Evolutionary conservation across 64 coral and sea anemone species (phyloP).

Genomic region (Catalaphyllia jardinei): DNA sequence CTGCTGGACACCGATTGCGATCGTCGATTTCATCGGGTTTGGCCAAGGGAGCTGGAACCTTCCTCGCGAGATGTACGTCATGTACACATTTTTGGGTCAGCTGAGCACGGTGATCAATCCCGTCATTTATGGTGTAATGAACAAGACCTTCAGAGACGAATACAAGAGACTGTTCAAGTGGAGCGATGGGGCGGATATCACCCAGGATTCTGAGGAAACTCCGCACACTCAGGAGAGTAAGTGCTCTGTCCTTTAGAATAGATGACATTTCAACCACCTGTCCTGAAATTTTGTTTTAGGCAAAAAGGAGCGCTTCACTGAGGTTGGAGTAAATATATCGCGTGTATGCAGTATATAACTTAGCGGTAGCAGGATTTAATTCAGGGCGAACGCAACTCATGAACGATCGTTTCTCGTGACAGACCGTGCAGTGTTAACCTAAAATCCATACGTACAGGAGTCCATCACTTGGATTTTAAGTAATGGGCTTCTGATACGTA

Average conservation of each 20-base stretch:
- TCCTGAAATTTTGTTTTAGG: background rate
- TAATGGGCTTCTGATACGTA: too few relatives aligned
- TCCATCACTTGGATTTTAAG: too few relatives aligned
- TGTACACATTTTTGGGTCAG: conserved; percentile 73
- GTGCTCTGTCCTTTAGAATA: conserved; percentile 26
- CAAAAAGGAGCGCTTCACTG: too few relatives aligned
- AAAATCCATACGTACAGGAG: too few relatives aligned
- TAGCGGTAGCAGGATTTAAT: too few relatives aligned
- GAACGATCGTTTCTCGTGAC: too few relatives aligned
- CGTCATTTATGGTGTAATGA: conserved; percentile 71
- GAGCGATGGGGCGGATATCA: conserved; percentile 23
- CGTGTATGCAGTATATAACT: too few relatives aligned
- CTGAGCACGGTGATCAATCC: conserved; percentile 64
- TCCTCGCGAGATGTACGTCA: conserved; percentile 54
- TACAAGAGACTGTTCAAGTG: conserved; percentile 61
- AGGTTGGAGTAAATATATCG: too few relatives aligned
- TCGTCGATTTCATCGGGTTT: conserved; percentile 74
- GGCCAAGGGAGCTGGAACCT: conserved; percentile 61
- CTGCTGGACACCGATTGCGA: conserved; percentile 66
- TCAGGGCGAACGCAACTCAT: too few relatives aligned
- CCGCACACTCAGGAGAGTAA: conserved; percentile 42
- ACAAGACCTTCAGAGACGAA: conserved; percentile 70
- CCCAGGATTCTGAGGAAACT: conserved; percentile 26
- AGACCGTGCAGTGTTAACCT: too few relatives aligned
- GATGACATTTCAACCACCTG: background rate